Base-by-base conservation (phyloP, 2,888 invertebrate species). In the Cantharis lateralis region DNA sequence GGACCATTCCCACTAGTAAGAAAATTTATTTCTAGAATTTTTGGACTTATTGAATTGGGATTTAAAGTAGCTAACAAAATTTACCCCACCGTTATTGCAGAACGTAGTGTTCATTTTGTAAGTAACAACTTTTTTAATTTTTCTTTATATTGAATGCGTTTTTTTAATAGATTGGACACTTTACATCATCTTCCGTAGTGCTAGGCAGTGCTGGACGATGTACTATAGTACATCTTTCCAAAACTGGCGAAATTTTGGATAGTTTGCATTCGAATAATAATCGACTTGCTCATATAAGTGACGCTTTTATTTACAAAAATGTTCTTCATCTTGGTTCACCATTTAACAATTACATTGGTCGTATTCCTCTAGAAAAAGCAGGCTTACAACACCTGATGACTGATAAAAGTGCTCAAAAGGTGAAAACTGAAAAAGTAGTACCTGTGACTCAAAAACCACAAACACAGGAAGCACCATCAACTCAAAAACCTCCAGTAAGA, bases 201-300 rank as follows among this genome's bases (percentile, higher is more conserved):
- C 62, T 68, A 10, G 11, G 28, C 16, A 62, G 10, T n/a, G n/a
- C 16, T 28, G 87, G 90, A 71, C 74, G 77, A 28, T 85, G 90
- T 3, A 93, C 93, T 0, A 87, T 95, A 66, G 82, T 95, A 61
- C 93, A 93, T 84, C 82, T 95, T 0, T 92, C 94, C 84, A 92
- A 92, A 90, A 90, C 91, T 82, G 96, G 96, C 16, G 92, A 93
- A 77, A 91, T 96, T 79, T 85, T 94, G 5, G 93, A 93, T 24
- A 91, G 92, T 5, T 90, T 94, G 79, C 93, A 93, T 83, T 91
- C 91, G 64, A 90, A 90, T 0, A 92, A 94, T 83, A 89, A 88
- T 61, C 89, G 90, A 18, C 83, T 93, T 1, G 73, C 80, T 0
- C 85, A 86, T 10, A 89, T 94, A 16, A 93, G 93, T 81, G 95